Percentiles rank a stretch among this genome's conserved stretches.
Conservation (phyloP, 1,140 invertebrate genomes). For the Cydia splendana region DNA sequence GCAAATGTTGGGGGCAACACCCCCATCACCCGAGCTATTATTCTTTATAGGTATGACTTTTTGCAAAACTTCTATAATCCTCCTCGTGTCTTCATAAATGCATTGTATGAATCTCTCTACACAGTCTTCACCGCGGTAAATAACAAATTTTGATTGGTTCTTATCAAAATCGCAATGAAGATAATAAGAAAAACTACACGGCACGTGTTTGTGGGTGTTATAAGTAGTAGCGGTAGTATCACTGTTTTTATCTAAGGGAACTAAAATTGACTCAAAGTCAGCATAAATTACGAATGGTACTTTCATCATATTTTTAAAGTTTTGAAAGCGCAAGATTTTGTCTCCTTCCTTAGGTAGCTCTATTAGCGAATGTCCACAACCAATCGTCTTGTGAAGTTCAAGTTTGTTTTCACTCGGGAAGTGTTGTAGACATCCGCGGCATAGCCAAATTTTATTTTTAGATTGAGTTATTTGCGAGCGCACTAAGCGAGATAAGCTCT, state of each 20-base stretch:
- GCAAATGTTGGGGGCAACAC: slow-evolving; percentile 34
- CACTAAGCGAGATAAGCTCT: neutral
- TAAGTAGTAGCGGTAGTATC: slow-evolving; percentile 23
- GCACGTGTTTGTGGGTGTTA: slow-evolving; percentile 54
- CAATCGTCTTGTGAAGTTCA: neutral
- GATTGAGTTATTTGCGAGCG: neutral
- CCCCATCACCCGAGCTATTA: too few species aligned
- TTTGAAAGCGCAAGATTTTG: slow-evolving; percentile 46
- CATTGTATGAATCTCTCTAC: slow-evolving; percentile 17
- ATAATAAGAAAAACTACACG: slow-evolving; percentile 52
- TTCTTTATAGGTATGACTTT: neutral
- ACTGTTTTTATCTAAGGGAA: slow-evolving; percentile 25
- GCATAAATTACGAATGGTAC: slow-evolving; percentile 57
- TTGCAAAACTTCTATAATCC: neutral
- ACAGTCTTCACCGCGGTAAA: slow-evolving; percentile 23
- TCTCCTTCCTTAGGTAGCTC: slow-evolving; percentile 37
- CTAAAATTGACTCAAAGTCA: slow-evolving; percentile 58
- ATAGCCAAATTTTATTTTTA: neutral
- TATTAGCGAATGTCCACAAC: neutral
- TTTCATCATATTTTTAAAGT: slow-evolving; percentile 46
- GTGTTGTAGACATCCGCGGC: slow-evolving; percentile 16
- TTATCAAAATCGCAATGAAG: slow-evolving; percentile 51
- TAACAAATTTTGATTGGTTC: slow-evolving; percentile 41
- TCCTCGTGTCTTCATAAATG: neutral
- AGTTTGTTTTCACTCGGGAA: neutral